phyloP scores from a whole-genome alignment of 2,888 invertebrate genomes.

The Lucinisca nassula region DNA sequence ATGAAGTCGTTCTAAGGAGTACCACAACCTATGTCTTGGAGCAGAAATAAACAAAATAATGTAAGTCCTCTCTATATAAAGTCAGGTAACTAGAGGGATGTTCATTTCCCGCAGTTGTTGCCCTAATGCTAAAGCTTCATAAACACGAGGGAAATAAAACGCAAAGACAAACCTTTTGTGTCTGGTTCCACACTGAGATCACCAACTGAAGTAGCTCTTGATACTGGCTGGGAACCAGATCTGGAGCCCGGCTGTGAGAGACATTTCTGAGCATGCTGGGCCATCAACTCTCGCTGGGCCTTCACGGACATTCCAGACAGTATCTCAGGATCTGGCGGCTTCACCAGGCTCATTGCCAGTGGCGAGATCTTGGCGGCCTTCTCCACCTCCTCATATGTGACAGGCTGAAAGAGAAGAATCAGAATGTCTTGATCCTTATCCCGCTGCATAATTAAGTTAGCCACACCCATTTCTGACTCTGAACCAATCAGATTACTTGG shows the following conservation, averaged over 20 bases:
- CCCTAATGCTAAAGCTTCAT: no score
- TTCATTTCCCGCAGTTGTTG: no score
- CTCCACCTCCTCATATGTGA: conserved; percentile 92
- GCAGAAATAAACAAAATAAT: no score
- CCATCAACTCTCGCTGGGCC: conserved; percentile 87
- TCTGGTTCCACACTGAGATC: conserved; percentile 46
- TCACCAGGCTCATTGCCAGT: conserved; percentile 89
- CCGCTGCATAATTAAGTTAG: no score
- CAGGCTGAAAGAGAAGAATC: conserved; percentile 89
- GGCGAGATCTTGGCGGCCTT: conserved; percentile 90
- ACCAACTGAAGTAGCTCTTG: conserved; percentile 69
- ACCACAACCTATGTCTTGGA: no score
- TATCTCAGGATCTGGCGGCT: conserved; percentile 87
- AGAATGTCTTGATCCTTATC: no score
- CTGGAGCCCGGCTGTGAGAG: conserved; percentile 84
- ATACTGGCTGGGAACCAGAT: conserved; percentile 76
- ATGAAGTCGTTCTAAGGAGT: no score
- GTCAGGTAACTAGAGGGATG: no score
- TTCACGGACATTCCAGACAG: conserved; percentile 83
- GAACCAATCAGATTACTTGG: no score
- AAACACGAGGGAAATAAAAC: no score
- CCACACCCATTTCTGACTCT: no score
- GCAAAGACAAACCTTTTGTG: conserved; percentile 46
- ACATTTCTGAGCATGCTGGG: conserved; percentile 90
- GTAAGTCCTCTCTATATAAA: no score